These are phyloP conservation scores for Drosophila mercatorum DNA, from an alignment of 2,888 invertebrate species.

Conservation along the genomic window DNA sequence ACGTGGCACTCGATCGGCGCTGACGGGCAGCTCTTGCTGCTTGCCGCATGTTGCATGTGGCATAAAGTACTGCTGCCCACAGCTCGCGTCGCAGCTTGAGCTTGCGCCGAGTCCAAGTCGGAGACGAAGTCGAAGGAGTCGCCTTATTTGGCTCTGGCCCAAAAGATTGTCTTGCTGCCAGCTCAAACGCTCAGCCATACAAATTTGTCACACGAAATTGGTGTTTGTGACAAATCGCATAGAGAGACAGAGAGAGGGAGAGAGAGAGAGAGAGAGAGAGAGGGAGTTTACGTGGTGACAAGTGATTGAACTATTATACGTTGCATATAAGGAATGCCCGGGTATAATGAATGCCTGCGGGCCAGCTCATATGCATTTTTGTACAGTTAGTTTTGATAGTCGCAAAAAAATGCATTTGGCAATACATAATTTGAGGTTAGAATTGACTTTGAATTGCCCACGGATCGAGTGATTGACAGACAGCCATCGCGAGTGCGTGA, in stretches of 20 bases:
- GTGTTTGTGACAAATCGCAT: conserved; percentile 78
- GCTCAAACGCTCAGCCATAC: conserved; percentile 47
- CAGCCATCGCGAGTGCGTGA: conserved; percentile 22
- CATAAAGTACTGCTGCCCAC: conserved; percentile 64
- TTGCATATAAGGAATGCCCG: conserved; percentile 36
- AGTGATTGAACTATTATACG: conserved; percentile 77
- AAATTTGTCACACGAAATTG: conserved; percentile 81
- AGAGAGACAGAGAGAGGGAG: conserved; percentile 4
- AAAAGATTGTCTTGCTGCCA: conserved; percentile 44
- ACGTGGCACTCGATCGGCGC: conserved; percentile 26
- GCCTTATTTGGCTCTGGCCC: conserved; percentile 72
- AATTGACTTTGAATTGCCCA: conserved; percentile 22
- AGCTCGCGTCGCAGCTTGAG: conserved; percentile 12
- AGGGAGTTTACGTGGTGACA: conserved; percentile 60
- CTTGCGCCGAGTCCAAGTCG: neutral
- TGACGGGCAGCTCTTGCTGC: conserved; percentile 35
- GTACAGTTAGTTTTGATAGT: conserved; percentile 61
- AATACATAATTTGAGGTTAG: conserved; percentile 36
- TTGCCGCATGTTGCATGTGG: conserved; percentile 47
- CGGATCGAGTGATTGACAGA: conserved; percentile 13
- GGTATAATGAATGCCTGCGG: conserved; percentile 57
- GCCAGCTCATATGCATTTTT: conserved; percentile 66
- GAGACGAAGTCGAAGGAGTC: conserved; percentile 55
- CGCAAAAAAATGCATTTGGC: conserved; percentile 22
- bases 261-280: neutral